phyloP scores from a whole-genome alignment of 2,888 invertebrate genomes.

The Melikaiella ostensackeni region DNA sequence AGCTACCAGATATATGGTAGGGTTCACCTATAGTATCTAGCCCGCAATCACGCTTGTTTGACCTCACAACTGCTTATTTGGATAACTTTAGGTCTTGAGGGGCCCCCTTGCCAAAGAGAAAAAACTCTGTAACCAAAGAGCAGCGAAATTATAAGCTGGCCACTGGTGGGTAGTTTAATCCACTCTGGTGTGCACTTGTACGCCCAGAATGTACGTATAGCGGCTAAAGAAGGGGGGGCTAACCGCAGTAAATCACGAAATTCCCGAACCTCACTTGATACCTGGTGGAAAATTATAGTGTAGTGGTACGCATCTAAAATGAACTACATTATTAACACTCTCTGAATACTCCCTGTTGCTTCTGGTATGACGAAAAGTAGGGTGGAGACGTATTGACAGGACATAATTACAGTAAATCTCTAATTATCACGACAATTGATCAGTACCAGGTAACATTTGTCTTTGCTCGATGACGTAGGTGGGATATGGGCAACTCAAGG shows the following conservation, averaged over 20 bases:
- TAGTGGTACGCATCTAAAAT: conserved; percentile 44
- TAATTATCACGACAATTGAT: conserved; percentile 59
- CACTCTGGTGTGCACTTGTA: neutral
- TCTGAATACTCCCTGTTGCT: conserved; percentile 6
- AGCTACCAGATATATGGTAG: neutral
- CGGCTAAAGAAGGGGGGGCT: neutral
- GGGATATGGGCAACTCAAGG: neutral
- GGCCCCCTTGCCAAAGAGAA: neutral
- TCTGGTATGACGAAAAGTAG: conserved; percentile 41
- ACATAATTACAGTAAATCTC: conserved; percentile 62
- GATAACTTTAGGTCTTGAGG: conserved; percentile 5
- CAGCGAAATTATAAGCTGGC: conserved; percentile 27
- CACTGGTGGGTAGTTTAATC: conserved; percentile 35
- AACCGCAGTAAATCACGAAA: conserved; percentile 26
- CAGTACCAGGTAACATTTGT: conserved; percentile 24
- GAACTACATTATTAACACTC: conserved; percentile 16
- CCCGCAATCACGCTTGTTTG: conserved; percentile 21
- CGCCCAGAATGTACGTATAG: neutral
- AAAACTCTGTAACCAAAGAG: neutral
- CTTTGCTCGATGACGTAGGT: neutral
- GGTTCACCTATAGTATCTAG: conserved; percentile 5
- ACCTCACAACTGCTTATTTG: conserved; percentile 31
- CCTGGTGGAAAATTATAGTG: conserved; percentile 1
- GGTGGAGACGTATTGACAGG: conserved; percentile 53
- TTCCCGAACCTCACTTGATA: neutral